Evolutionary conservation across 1,140 invertebrate genomes (phyloP).

Genomic region (Holcopasites calliopsidis): DNA sequence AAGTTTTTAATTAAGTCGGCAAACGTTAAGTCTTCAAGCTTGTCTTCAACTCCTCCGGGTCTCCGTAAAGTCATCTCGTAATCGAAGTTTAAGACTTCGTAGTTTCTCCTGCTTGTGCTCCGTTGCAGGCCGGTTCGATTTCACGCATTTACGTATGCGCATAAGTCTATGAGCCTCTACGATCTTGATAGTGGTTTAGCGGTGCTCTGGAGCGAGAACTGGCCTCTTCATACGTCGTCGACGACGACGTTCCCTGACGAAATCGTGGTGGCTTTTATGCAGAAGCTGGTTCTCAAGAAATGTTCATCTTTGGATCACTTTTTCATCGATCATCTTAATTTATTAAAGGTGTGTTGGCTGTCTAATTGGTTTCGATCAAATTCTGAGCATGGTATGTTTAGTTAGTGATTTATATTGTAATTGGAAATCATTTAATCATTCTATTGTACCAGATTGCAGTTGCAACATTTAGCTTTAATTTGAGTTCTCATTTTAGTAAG

Average conservation of each 20-base stretch:
- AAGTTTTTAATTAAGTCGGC: slow-evolving; percentile 50
- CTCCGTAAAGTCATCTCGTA: background rate
- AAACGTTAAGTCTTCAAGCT: slow-evolving; percentile 41
- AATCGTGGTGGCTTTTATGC: slow-evolving; percentile 9
- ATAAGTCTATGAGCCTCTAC: slow-evolving; percentile 1
- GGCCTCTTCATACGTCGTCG: slow-evolving; percentile 32
- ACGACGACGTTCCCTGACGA: slow-evolving; percentile 19
- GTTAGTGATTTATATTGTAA: too few species aligned
- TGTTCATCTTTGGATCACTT: background rate
- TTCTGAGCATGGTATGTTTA: too few species aligned
- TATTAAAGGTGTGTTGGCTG: background rate
- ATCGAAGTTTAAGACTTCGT: background rate
- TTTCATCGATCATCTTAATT: background rate
- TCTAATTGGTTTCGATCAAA: background rate
- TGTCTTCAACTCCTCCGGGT: slow-evolving; percentile 11
- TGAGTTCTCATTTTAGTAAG: too few species aligned
- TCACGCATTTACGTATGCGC: slow-evolving; percentile 14
- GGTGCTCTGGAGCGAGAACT: slow-evolving; percentile 11
- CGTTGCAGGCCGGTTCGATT: slow-evolving; percentile 36
- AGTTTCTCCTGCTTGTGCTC: slow-evolving; percentile 44
- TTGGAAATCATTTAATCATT: too few species aligned
- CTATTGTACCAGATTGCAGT: too few species aligned
- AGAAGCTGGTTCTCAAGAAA: background rate
- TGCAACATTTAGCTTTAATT: too few species aligned
- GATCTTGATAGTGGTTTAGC: background rate